Evolutionary conservation across 2,797 vertebrate species (phyloP), one percentile per base, ranked within the genome.

Genomic region (Sciurus carolinensis): DNA sequence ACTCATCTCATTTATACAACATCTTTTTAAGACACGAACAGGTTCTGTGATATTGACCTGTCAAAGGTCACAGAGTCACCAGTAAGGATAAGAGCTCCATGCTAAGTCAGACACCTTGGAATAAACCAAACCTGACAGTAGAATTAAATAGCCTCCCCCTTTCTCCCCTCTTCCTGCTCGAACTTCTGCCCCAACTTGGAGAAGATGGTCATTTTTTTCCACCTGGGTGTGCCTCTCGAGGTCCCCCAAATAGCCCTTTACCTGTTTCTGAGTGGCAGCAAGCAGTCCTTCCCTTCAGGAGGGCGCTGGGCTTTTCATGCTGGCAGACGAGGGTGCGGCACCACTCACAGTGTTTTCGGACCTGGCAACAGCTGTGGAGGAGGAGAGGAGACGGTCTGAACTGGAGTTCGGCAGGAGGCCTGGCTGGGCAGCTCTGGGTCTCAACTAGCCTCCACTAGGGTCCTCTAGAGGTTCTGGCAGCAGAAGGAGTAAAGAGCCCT

Each of bases 251-350:
- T 28, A 4, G 13, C 22, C 66, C 47, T 28, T 95, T 99, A 99
- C 99, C 99, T 91, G 99, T 99, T 97, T 99, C 99, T 50, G 99
- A 97, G 57, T 99, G 99, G 98, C 98, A 99, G 98, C 98, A 99
- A 83, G 99, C 98, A 0, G 98, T 90, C 79, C 98, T 97, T 1
- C 98, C 98, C 94, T 99, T 99, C 94, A 99, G 98, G 62, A 99
- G 98, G 88, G 98, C 98, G 0, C 98, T 98, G 36, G 98, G 98
- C 89, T 99, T 99, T 98, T 99, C 99, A 0, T 98, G 98, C 87
- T 97, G 85, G 80, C 99, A 98, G 84, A 98, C 89, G 7, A 99
- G 98, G 0, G 98, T 95, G 3, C 97, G 98, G 91, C 99, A 99
- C 98, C 98, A 98, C 33, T 98, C 98, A 72, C 99, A 99, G 66